Conservation (phyloP, 2,888 invertebrate species). For the Philopedon plagiatum region DNA sequence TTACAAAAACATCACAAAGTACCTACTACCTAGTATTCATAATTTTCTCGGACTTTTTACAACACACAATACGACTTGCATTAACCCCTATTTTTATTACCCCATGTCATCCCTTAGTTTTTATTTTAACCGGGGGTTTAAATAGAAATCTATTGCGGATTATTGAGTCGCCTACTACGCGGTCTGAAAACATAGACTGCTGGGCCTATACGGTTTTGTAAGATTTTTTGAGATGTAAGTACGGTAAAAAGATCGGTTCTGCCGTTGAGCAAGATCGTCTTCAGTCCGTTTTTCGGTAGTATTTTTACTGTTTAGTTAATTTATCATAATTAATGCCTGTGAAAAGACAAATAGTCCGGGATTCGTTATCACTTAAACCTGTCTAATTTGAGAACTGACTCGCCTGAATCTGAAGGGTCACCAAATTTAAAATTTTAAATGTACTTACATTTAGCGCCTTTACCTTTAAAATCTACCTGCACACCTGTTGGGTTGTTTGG, state of each 20-base stretch:
- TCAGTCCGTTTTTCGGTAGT: neutral
- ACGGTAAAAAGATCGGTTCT: no score
- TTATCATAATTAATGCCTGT: neutral
- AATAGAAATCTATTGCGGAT: conserved; percentile 45
- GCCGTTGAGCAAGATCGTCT: neutral
- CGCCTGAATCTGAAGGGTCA: no score
- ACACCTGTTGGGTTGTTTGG: no score
- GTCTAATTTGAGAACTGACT: no score
- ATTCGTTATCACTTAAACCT: no score
- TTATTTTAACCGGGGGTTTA: conserved; percentile 24
- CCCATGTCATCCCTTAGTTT: conserved; percentile 33
- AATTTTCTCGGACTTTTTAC: neutral
- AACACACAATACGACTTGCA: conserved; percentile 25
- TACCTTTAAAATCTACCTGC: no score
- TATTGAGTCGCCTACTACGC: conserved; percentile 26
- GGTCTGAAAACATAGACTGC: conserved; percentile 34
- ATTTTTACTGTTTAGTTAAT: neutral
- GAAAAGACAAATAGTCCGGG: no score
- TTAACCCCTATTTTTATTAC: conserved; percentile 43
- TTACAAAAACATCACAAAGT: no score
- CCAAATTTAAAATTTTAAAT: no score
- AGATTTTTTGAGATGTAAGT: conserved; percentile 3
- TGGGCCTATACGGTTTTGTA: conserved; percentile 5
- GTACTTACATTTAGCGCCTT: no score
- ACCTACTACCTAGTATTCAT: no score